These are phyloP conservation scores for Phoxinus phoxinus DNA, from an alignment of 2,113 vertebrate species.

Conservation along the genomic window DNA sequence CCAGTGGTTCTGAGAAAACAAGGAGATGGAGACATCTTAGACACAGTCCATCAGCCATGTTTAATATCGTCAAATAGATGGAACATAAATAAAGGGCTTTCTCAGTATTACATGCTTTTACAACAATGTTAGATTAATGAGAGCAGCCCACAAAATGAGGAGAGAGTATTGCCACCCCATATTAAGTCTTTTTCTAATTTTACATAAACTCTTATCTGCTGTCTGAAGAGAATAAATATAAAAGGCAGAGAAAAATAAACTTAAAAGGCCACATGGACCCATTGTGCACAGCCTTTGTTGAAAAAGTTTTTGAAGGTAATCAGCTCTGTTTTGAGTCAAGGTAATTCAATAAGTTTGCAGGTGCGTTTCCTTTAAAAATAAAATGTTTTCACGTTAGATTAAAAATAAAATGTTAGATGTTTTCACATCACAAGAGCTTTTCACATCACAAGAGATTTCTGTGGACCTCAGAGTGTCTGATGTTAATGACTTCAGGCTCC, in stretches of 20 bases:
- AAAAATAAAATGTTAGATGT: conserved; percentile 9
- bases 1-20: conserved; percentile 32
- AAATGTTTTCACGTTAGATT: no score
- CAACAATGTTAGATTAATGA: neutral
- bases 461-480: conserved; percentile 12
- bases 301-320: neutral
- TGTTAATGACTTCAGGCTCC: conserved; percentile 4
- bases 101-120: conserved; percentile 1
- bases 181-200: conserved; percentile 1
- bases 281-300: neutral
- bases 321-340: neutral
- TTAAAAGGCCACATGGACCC: neutral
- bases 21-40: conserved; percentile 42
- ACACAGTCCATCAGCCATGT: conserved; percentile 6
- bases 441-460: neutral
- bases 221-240: conserved; percentile 20
- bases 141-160: neutral
- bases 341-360: conserved; percentile 14
- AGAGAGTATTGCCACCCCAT: neutral
- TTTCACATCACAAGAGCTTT: neutral
- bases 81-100: conserved; percentile 1
- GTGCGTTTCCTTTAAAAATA: neutral
- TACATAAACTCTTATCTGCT: neutral
- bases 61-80: conserved; percentile 26
- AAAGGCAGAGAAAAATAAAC: neutral